A percentile compares a stretch with the other conserved stretches of the same genome.
Conservation (phyloP, 2,888 invertebrate genomes). For the Vanessa cardui region DNA sequence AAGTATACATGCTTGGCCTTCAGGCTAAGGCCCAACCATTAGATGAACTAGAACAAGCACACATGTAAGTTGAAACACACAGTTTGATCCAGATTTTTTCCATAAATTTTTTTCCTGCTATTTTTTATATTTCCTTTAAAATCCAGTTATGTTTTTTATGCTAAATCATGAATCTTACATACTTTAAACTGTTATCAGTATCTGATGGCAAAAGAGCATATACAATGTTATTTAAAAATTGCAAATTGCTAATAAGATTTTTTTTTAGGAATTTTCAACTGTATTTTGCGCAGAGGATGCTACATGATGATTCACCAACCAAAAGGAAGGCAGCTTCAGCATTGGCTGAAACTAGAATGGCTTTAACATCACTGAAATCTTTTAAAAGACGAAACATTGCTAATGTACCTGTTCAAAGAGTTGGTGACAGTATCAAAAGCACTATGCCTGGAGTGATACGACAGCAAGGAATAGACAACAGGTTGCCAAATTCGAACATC, state of each 20-base stretch:
- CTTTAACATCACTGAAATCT: slow-evolving; percentile 88
- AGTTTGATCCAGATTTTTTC: background rate
- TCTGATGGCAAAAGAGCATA: too few species aligned
- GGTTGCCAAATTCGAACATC: slow-evolving; percentile 72
- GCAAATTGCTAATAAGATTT: too few species aligned
- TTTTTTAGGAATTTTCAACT: slow-evolving; percentile 87
- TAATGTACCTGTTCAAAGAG: slow-evolving; percentile 73
- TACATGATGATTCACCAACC: slow-evolving; percentile 84
- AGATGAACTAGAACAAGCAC: slow-evolving; percentile 88
- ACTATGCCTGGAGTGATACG: slow-evolving; percentile 79
- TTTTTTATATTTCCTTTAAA: too few species aligned
- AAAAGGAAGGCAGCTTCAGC: slow-evolving; percentile 83
- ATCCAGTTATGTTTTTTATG: too few species aligned
- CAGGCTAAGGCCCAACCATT: slow-evolving; percentile 90
- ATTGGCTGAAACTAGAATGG: slow-evolving; percentile 88
- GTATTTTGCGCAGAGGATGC: slow-evolving; percentile 86
- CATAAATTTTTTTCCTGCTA: too few species aligned
- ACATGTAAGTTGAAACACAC: slow-evolving; percentile 81
- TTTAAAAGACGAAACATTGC: slow-evolving; percentile 83
- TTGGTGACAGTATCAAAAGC: slow-evolving; percentile 82
- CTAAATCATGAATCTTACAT: too few species aligned
- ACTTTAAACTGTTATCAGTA: too few species aligned
- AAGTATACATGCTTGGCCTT: slow-evolving; percentile 90
- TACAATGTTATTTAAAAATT: too few species aligned
- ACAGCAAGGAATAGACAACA: slow-evolving; percentile 70